phyloP scores from a whole-genome alignment of 2,797 vertebrate species.

The Sphaeramia orbicularis region DNA sequence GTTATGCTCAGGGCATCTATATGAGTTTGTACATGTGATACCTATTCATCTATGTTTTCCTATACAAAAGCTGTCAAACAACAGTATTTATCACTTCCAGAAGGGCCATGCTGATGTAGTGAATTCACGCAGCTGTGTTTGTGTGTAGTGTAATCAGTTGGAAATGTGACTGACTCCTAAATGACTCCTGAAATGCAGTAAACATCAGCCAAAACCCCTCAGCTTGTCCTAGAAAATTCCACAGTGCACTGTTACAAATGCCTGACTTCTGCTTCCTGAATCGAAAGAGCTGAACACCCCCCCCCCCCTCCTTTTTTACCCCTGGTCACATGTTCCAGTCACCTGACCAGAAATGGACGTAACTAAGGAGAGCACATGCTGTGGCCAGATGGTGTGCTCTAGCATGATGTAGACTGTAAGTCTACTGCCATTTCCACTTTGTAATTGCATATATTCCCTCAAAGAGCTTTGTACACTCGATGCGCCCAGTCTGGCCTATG shows the following conservation, averaged over 20 bases:
- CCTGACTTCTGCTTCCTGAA: conserved; percentile 59
- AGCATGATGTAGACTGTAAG: conserved; percentile 34
- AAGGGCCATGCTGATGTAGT: conserved; percentile 9
- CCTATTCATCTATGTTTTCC: conserved; percentile 27
- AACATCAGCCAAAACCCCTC: conserved; percentile 40
- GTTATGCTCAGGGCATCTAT: conserved; percentile 33
- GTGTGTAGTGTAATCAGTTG: conserved; percentile 14
- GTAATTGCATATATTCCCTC: conserved; percentile 23
- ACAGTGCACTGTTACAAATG: conserved; percentile 38
- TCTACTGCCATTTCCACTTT: conserved; percentile 41
- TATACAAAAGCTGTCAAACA: conserved; percentile 10
- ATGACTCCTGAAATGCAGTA: conserved; percentile 25
- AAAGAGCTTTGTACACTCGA: conserved; percentile 33
- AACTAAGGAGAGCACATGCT: conserved; percentile 70
- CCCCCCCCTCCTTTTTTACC: not conserved
- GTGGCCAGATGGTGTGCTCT: conserved; percentile 63
- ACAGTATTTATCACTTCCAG: conserved; percentile 17
- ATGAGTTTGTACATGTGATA: conserved; percentile 41
- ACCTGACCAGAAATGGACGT: conserved; percentile 77
- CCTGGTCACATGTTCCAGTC: conserved; percentile 68
- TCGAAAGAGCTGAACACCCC: conserved; percentile 21
- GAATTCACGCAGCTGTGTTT: conserved; percentile 34
- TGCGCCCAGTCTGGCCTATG: conserved; percentile 4
- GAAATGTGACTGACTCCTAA: conserved; percentile 26
- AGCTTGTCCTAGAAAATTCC: conserved; percentile 36